phyloP scores from a whole-genome alignment of 2,113 vertebrate genomes.

The Psilopsiagon aurifrons region DNA sequence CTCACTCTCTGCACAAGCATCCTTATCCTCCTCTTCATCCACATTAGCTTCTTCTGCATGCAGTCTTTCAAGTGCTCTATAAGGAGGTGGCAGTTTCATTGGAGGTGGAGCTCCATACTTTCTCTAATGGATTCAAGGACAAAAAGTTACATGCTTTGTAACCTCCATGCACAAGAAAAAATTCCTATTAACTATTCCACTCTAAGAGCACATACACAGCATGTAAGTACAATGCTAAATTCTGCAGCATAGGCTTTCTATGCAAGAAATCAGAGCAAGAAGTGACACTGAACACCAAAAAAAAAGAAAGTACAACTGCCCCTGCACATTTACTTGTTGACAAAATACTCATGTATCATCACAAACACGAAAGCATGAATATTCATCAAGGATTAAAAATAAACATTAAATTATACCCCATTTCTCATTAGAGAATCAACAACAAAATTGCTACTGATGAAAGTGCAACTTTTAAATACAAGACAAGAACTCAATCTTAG shows the following conservation, averaged over 20 bases:
- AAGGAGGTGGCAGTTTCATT: conserved; percentile 88
- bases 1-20: conserved; percentile 68
- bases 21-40: conserved; percentile 52
- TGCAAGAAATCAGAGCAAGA: not conserved
- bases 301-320: not conserved
- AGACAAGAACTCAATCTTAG: not conserved
- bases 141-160: not conserved
- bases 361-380: not conserved
- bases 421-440: not conserved
- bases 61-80: conserved; percentile 59
- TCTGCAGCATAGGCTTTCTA: not conserved
- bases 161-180: not conserved
- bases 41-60: not conserved
- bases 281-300: not conserved
- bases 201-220: not conserved
- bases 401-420: not conserved
- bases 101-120: conserved; percentile 76
- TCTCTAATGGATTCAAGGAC: conserved; percentile 58
- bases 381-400: not conserved
- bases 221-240: not conserved
- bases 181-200: not conserved
- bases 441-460: not conserved
- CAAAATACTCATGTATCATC: not conserved
- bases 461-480: not conserved
- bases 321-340: not conserved